Percentiles rank a stretch among this genome's conserved stretches.
These are phyloP conservation scores for Thalassophryne amazonica DNA, from an alignment of 2,797 vertebrate genomes.

Conservation along the genomic window DNA sequence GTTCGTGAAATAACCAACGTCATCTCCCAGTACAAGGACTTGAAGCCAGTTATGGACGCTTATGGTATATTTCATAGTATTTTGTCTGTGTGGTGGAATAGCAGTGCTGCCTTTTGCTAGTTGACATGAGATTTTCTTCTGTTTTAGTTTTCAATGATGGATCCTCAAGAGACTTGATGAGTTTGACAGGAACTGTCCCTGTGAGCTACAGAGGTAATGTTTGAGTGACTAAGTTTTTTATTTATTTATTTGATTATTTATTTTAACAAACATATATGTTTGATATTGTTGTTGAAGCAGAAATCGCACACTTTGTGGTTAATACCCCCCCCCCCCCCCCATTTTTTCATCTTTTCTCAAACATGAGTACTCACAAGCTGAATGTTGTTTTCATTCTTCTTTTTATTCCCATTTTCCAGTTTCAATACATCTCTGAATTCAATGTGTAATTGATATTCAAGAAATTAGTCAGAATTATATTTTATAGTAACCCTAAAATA, in stretches of 20 bases:
- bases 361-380: too few relatives aligned
- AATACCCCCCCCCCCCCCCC: too few relatives aligned
- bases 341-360: too few relatives aligned
- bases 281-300: too few relatives aligned
- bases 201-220: slow-evolving; percentile 91
- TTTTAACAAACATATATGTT: too few relatives aligned
- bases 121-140: slow-evolving; percentile 7
- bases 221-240: too few relatives aligned
- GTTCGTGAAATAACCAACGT: slow-evolving; percentile 91
- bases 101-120: background rate
- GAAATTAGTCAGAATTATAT: background rate
- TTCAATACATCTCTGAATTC: background rate
- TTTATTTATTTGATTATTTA: too few relatives aligned
- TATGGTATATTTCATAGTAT: slow-evolving; percentile 80
- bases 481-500: background rate
- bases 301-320: too few relatives aligned
- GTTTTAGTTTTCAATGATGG: slow-evolving; percentile 95
- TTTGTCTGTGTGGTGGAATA: background rate
- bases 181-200: slow-evolving; percentile 94
- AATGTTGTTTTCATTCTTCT: too few relatives aligned
- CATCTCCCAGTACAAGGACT: slow-evolving; percentile 93
- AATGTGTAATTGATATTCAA: background rate
- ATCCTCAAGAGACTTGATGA: slow-evolving; percentile 92
- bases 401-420: background rate
- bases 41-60: slow-evolving; percentile 93